phyloP scores from a whole-genome alignment of 2,113 vertebrate species.

The Fukomys damarensis region DNA sequence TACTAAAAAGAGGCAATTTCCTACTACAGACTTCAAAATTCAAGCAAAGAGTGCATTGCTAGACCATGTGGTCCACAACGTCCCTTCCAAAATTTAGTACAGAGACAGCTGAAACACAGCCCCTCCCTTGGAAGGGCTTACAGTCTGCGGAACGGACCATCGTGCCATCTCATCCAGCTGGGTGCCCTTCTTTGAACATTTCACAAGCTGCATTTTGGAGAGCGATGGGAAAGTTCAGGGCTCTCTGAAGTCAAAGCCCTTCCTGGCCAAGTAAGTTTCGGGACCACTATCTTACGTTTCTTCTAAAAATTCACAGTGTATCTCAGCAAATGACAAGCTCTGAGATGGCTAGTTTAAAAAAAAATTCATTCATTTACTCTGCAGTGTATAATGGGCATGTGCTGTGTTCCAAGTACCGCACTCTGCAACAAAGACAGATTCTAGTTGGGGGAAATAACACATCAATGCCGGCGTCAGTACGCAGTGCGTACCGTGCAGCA shows the following conservation, averaged over 20 bases:
- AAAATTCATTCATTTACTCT: not conserved
- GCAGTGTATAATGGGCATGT: not conserved
- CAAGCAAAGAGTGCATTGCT: not conserved
- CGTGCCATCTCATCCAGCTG: not conserved
- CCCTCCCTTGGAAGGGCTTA: not conserved
- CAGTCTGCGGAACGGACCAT: not conserved
- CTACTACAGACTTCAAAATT: not conserved
- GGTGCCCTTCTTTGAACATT: not conserved
- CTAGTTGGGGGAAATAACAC: not conserved
- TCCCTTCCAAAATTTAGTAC: not conserved
- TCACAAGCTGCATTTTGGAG: not conserved
- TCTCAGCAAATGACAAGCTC: not conserved
- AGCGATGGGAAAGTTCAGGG: not conserved
- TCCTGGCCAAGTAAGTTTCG: not conserved
- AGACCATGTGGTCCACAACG: not conserved
- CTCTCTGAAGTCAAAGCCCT: not conserved
- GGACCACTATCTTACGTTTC: not conserved
- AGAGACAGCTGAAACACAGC: not conserved
- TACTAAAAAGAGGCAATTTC: slow-evolving; percentile 25
- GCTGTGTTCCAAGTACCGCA: not conserved
- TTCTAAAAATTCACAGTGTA: not conserved
- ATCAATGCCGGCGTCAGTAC: not conserved
- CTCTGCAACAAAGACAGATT: not conserved
- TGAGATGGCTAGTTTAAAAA: not conserved
- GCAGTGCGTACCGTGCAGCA: not conserved